Evolutionary conservation across 2,797 vertebrate genomes (phyloP).

Genomic region (Agapornis canus): DNA sequence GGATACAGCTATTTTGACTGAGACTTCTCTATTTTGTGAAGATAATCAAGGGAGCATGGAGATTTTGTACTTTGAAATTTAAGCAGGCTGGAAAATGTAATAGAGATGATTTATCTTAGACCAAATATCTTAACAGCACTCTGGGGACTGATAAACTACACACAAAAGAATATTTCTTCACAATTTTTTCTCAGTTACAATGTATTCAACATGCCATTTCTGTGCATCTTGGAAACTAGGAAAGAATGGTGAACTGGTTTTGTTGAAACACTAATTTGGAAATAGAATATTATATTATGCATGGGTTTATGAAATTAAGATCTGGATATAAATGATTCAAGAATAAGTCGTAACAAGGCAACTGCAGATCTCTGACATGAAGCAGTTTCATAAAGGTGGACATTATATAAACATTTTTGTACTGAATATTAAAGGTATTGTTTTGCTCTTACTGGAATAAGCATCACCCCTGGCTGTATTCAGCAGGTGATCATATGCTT

Average conservation of each 20-base stretch:
- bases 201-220: background rate
- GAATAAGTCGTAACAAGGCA: background rate
- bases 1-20: background rate
- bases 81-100: background rate
- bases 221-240: conserved; percentile 7
- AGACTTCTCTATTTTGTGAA: background rate
- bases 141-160: background rate
- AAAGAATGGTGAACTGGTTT: conserved; percentile 16
- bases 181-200: conserved; percentile 15
- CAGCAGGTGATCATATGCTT: background rate
- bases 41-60: background rate
- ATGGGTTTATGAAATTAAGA: conserved; percentile 31
- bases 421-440: background rate
- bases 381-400: background rate
- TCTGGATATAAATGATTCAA: background rate
- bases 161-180: background rate
- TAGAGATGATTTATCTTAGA: background rate
- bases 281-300: background rate
- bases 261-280: conserved; percentile 29
- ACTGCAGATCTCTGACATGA: background rate
- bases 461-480: background rate
- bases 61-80: background rate
- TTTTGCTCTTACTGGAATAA: background rate
- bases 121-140: background rate
- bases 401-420: background rate